phyloP scores from a whole-genome alignment of 2,113 vertebrate genomes.

The Alaudala cheleensis region DNA sequence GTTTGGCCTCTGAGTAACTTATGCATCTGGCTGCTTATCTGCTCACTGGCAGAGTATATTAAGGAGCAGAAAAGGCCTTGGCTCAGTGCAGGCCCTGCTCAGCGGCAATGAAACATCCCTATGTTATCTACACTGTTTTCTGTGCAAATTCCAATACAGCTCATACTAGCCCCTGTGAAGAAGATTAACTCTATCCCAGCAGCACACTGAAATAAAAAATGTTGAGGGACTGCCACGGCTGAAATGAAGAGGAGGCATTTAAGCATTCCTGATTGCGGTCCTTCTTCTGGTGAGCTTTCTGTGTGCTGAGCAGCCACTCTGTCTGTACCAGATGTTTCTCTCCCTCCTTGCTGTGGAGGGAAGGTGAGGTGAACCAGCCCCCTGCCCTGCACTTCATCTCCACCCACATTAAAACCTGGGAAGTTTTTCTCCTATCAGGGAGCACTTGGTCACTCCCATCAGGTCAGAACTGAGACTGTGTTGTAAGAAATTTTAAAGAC shows the following conservation, averaged over 20 bases:
- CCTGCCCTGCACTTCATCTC: neutral
- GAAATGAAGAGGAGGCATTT: neutral
- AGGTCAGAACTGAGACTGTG: fast-evolving
- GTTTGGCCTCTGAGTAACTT: neutral
- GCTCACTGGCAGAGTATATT: neutral
- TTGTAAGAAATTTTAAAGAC: neutral
- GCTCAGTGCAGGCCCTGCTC: too few species aligned
- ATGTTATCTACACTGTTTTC: neutral
- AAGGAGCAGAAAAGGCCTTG: neutral
- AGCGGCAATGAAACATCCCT: neutral
- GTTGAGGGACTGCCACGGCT: neutral
- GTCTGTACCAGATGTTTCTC: neutral
- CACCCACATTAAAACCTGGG: neutral
- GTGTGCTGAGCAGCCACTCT: fast-evolving
- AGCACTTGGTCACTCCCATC: neutral
- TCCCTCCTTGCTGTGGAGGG: neutral
- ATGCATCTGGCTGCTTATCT: neutral
- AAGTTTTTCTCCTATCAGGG: neutral
- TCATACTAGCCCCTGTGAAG: neutral
- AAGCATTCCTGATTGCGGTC: fast-evolving
- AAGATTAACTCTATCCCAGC: neutral
- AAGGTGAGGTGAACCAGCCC: neutral
- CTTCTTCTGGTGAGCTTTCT: fast-evolving
- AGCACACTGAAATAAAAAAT: neutral
- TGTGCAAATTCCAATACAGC: neutral